These are phyloP conservation scores for Amiota minor DNA, from an alignment of 2,888 invertebrate genomes.

Conservation along the genomic window DNA sequence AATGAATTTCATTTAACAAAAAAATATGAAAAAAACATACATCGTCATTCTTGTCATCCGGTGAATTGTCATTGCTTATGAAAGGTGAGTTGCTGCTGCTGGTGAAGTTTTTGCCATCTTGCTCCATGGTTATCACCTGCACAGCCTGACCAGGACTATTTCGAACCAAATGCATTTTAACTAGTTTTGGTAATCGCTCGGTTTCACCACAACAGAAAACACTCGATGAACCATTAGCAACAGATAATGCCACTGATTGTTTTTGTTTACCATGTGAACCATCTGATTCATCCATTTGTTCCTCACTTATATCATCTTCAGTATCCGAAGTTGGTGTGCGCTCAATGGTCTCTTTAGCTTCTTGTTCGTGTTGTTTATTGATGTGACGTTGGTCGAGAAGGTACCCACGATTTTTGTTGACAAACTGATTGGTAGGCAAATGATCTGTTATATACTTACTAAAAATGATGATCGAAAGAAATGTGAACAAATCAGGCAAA, in stretches of 20 bases:
- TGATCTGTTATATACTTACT: slow-evolving; percentile 72
- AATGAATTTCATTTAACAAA: background rate
- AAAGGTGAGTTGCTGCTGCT: slow-evolving; percentile 26
- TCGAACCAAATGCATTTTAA: slow-evolving; percentile 51
- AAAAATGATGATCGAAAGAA: slow-evolving; percentile 18
- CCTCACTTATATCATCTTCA: slow-evolving; percentile 54
- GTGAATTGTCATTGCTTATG: slow-evolving; percentile 39
- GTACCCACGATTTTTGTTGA: slow-evolving; percentile 74
- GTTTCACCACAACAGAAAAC: slow-evolving; percentile 71
- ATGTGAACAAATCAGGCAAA: background rate
- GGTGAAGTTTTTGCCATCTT: background rate
- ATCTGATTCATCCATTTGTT: slow-evolving; percentile 72
- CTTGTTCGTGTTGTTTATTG: slow-evolving; percentile 1
- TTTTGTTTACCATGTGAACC: slow-evolving; percentile 37
- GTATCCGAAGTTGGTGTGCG: slow-evolving; percentile 48
- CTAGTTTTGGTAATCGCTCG: slow-evolving; percentile 41
- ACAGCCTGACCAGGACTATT: slow-evolving; percentile 82
- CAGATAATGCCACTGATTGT: slow-evolving; percentile 5
- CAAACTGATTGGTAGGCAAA: slow-evolving; percentile 54
- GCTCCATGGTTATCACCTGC: slow-evolving; percentile 77
- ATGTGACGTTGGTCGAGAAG: slow-evolving; percentile 74
- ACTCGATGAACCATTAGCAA: slow-evolving; percentile 70
- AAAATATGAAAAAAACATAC: background rate
- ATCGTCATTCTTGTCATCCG: background rate
- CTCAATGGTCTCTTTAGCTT: slow-evolving; percentile 39